Base-by-base conservation (phyloP, 2,797 vertebrate species). In the Cheirogaleus major region DNA sequence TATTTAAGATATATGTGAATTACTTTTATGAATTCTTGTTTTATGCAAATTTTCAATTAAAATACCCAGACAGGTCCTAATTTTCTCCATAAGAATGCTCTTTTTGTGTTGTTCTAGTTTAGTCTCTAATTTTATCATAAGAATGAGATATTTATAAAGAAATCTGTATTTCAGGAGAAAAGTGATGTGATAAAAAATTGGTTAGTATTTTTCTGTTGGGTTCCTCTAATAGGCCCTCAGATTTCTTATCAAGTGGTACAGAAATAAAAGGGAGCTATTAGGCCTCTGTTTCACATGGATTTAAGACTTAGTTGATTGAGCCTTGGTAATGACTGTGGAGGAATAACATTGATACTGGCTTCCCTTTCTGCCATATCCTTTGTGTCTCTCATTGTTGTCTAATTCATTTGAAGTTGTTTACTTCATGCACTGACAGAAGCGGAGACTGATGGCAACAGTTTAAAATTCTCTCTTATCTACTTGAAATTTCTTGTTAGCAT, bases 401-500 rank as follows among this genome's bases (percentile, higher is more conserved):
- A 95, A 96, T 97, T 96, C 94, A 96, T 93, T 89, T 96, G 91
- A 98, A 95, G 87, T 95, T 97, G 93, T 96, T 98, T 97, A 93
- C 78, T 93, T 97, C 89, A 61, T 85, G 96, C 5, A 1, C 88
- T 86, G 97, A 86, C 89, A 93, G 95, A 89, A 86, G 73, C 82
- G 0, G 32, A 89, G 89, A 95, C 50, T 83, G 93, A 95, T 91
- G 82, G 79, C 85, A 94, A 92, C 84, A 72, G 96, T 96, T 97
- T 96, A 96, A 96, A 97, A 96, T 97, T 97, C 95, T 95, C 86
- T 97, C 89, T 97, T 85, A 96, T 97, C 93, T 96, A 32, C 96
- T 97, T 97, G 92, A 98, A 98, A 97, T 96, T 97, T 98, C 96
- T 96, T 91, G 84, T 98, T 98, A 97, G 96, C 94, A 97, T 97